Percentiles rank a stretch among this genome's conserved stretches.
Evolutionary conservation across 2,113 vertebrate species (phyloP).

Genomic region (Empidonax traillii): DNA sequence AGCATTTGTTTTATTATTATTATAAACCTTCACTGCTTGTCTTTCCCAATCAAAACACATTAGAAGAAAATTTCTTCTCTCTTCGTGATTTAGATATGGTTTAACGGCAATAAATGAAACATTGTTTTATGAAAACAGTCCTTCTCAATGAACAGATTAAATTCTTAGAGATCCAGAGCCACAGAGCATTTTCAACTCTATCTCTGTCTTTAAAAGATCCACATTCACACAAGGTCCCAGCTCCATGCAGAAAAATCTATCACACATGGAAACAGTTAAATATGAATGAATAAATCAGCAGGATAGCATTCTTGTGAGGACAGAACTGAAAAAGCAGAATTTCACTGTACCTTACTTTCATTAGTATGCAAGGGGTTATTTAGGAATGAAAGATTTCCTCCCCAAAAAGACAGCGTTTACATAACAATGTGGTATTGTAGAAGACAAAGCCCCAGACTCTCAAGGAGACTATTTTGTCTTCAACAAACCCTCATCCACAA

Average conservation of each 20-base stretch:
- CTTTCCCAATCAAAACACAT: conserved; percentile 5
- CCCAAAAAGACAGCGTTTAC: neutral
- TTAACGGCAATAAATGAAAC: neutral
- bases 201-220: neutral
- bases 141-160: neutral
- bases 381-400: neutral
- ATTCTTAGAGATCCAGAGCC: neutral
- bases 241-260: neutral
- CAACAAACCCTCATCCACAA: neutral
- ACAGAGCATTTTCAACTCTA: neutral
- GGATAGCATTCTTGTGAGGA: neutral
- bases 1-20: conserved; percentile 6
- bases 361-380: neutral
- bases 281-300: neutral
- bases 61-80: neutral
- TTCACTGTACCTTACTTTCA: neutral
- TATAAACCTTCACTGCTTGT: conserved; percentile 12
- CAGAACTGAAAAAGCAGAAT: neutral
- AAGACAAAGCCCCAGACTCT: neutral
- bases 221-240: neutral
- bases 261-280: neutral
- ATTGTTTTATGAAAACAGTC: neutral
- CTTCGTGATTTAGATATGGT: neutral
- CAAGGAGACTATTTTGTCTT: neutral
- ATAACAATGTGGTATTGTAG: neutral